Base-by-base conservation (phyloP, 64 coral and sea anemone genomes). In the Platygyra sinensis region DNA sequence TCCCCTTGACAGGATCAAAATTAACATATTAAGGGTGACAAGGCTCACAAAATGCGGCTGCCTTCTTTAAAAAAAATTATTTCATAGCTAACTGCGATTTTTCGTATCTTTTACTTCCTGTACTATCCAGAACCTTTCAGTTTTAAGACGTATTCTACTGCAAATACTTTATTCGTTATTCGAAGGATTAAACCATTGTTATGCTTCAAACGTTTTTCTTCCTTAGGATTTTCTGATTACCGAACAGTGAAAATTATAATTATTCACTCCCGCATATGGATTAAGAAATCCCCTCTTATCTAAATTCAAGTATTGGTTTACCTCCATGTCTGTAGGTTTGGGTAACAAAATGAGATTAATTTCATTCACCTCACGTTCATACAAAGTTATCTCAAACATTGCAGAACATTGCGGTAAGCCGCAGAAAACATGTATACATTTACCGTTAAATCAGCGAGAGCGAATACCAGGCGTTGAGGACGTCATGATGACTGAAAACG, bases 281-380 rank as follows among this genome's bases (percentile, higher is more conserved):
- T 29, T 11, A 29, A 72, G 71, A 30, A 30, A 30, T 72, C 71
- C 1, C 11, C 25, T 10, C 7, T 72, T 28, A 29, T 76, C 32
- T 24, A 16, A 76, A 76, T 76, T 76, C 39, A 49, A 42, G 36
- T 24, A 52, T 76, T 55, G 20, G 15, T 24, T 79, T 79, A 79
- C 76, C 76, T 55, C 59, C 27, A 19, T 55, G 76, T 25, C 54
- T 25, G 76, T 17, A 27, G 20, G 46, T 79, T 79, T 55, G 8
- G 49, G 20, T 55, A 79, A 79, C 50, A 52, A 79, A 79, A 15
- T 17, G 55, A 13, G 20, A 55, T 57, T 55, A 79, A 79, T 55
- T 57, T 79, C 76, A 79, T 79, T 57, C 76, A 79, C 25, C 49
- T 79, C 76, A 79, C 76, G 76, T 79, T 57, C 9, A 15, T 11